phyloP scores from a whole-genome alignment of 2,113 vertebrate genomes.

The Anhinga rufa region DNA sequence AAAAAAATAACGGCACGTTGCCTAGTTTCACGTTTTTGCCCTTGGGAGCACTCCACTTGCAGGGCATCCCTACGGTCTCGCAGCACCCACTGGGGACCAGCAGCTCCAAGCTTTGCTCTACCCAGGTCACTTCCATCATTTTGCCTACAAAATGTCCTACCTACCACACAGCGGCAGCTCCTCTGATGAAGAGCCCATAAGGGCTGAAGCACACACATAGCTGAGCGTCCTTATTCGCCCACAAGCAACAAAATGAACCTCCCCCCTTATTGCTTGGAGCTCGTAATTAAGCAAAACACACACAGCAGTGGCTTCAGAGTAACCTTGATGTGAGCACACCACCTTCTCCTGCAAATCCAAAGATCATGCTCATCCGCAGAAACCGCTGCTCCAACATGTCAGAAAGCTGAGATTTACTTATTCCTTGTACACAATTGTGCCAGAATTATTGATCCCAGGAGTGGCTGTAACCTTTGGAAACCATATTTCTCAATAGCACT shows the following conservation, averaged over 20 bases:
- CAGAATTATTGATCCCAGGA: slow-evolving; percentile 21
- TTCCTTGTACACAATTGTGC: not conserved
- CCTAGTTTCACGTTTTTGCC: not conserved
- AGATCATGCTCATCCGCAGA: not conserved
- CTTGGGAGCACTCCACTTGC: not conserved
- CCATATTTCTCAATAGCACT: not conserved
- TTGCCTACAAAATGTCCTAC: not conserved
- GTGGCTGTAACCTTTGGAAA: not conserved
- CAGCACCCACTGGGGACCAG: not conserved
- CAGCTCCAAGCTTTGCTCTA: not conserved
- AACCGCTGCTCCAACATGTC: not conserved
- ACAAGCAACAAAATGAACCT: not conserved
- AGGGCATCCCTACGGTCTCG: not conserved
- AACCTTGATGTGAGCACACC: not conserved
- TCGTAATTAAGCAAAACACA: not conserved
- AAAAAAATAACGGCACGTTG: not conserved
- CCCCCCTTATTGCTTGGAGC: not conserved
- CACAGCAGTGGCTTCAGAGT: not conserved
- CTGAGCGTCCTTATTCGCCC: not conserved
- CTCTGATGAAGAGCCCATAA: not conserved
- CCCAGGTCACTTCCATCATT: not conserved
- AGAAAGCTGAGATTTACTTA: not conserved
- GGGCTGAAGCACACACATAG: accelerated
- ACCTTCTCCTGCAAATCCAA: not conserved
- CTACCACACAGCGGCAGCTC: not conserved